Conservation (phyloP, 2,113 vertebrate species). For the Tenebrosternarchus preto region DNA sequence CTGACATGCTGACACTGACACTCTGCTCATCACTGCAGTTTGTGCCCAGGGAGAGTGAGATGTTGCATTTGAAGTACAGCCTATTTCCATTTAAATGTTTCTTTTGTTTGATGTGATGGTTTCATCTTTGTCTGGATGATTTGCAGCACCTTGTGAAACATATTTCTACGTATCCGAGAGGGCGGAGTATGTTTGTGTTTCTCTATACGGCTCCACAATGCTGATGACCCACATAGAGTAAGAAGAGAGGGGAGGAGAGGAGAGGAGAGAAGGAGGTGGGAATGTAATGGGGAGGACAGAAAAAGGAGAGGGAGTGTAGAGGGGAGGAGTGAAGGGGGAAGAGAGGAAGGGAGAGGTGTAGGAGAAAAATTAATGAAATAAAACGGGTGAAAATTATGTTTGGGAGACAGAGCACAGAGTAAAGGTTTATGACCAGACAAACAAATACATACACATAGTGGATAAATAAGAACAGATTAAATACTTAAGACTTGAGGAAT, state of each 20-base stretch:
- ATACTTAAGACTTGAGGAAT: no score
- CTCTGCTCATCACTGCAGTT: neutral
- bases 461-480: no score
- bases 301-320: neutral
- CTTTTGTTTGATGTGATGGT: constrained; percentile 30
- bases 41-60: neutral
- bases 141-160: constrained; percentile 23
- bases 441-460: no score
- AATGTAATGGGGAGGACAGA: neutral
- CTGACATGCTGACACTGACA: neutral
- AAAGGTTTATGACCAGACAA: constrained; percentile 22
- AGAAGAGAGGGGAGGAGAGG: constrained; percentile 24
- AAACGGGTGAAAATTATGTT: constrained; percentile 26
- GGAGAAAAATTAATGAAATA: no score
- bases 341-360: constrained; percentile 4
- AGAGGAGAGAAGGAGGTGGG: constrained; percentile 26
- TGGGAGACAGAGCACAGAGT: constrained; percentile 3
- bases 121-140: constrained; percentile 5
- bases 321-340: constrained; percentile 24
- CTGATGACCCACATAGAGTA: constrained; percentile 56
- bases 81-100: constrained; percentile 22
- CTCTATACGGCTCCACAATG: constrained; percentile 45
- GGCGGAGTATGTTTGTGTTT: constrained; percentile 22
- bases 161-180: constrained; percentile 29
- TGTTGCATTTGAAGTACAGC: neutral